Percentiles rank a stretch among this genome's conserved stretches.
Conservation (phyloP, 2,113 vertebrate genomes). For the Prochilodus magdalenae region DNA sequence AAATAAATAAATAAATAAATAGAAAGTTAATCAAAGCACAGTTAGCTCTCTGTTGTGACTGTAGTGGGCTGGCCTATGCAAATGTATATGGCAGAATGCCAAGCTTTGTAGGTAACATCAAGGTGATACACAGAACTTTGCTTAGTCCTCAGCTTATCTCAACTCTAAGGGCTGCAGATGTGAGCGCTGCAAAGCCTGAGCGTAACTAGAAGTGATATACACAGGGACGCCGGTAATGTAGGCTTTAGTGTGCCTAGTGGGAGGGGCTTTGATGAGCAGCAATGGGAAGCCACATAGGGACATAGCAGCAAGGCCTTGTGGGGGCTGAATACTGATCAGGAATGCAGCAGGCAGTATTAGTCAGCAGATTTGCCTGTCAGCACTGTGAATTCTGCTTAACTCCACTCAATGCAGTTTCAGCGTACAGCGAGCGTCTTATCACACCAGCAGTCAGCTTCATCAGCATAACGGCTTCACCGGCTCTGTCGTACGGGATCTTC, state of each 20-base stretch:
- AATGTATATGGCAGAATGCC: no score
- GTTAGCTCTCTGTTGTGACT: no score
- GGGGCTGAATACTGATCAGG: not conserved
- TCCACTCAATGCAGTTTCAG: not conserved
- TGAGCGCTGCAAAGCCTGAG: no score
- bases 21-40: no score
- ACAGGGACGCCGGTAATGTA: no score
- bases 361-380: conserved; percentile 7
- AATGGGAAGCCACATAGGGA: not conserved
- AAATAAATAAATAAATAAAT: no score
- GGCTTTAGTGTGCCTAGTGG: not conserved
- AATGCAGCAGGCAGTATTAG: conserved; percentile 14
- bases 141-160: no score
- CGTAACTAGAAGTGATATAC: no score
- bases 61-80: no score
- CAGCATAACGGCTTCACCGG: not conserved
- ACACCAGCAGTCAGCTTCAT: not conserved
- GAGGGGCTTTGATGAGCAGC: not conserved
- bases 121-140: no score
- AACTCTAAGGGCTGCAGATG: no score
- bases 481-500: not conserved
- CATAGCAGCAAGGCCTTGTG: not conserved
- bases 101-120: no score
- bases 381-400: not conserved
- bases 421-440: not conserved